Evolutionary conservation across 2,888 invertebrate species (phyloP), one percentile per base, ranked within the genome.

Genomic region (Timandra comae): DNA sequence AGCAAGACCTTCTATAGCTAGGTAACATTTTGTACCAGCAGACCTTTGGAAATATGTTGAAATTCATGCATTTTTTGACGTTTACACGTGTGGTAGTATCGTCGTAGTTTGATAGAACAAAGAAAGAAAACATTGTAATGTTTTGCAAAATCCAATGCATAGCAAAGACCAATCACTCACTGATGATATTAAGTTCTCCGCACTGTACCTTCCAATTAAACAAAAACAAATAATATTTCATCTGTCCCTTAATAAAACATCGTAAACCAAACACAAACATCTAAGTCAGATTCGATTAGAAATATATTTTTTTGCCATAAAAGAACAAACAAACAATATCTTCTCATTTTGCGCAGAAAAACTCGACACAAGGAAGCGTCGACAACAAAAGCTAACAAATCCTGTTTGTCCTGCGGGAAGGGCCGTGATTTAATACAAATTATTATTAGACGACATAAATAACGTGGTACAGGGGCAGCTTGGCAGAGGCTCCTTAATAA

Each of bases 361-460:
- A 51, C 47, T 48, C 47, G 46, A 56, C 58, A 49, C 55, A 46
- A 50, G 53, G 54, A 59, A 59, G 51, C 52, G 63, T 56, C 58
- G 67, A 75, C 79, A 80, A 82, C 82, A 81, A 85, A 79, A 79
- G 82, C 73, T 66, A 72, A 75, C 81, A 81, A 81, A 82, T 81
- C 79, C 82, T 70, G 77, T 76, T 78, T 78, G 79, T 78, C 76
- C 76, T 63, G 72, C 65, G 71, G 73, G 73, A 70, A 73, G 72
- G 75, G 67, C 60, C 69, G 81, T 81, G 85, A 85, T 85, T 85
- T 84, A 85, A 84, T 85, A 85, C 85, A 85, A 85, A 85, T 85
- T 84, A 85, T 85, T 85, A 84, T 85, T 85, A 82, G 80, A 79
- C 66, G 64, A 81, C 82, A 84, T 85, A 85, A 84, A 85, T 85